Evolutionary conservation across 2,888 invertebrate species (phyloP), one percentile per base, ranked within the genome.

Genomic region (Drosophila lacicola): DNA sequence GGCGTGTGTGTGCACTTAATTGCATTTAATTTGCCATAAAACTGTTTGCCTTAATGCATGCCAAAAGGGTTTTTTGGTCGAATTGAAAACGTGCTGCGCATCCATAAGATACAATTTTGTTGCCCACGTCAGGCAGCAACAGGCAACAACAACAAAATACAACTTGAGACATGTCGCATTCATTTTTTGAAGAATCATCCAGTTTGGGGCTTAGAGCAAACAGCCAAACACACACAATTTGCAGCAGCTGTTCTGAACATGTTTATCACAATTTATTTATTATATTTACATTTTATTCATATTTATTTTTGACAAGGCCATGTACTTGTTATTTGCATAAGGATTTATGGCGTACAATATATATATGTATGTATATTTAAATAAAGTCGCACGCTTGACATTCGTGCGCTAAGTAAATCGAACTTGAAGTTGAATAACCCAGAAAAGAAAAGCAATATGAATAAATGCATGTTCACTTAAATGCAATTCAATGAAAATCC

Each of bases 1-100:
- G 25, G 25, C 17, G 25, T 6, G 10, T 34, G 34, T 49, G 33
- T 73, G 69, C 71, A 75, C 80, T 73, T 86, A 86, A 83, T 86
- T 86, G 79, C 84, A 77, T 77, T 86, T 86, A 84, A 86, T 86
- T 88, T 74, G 78, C 74, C 78, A 87, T 87, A 63, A 84, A 82
- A 78, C 60, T 55, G 73, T 80, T 67, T 63, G 63, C 63, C 56
- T 54, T 53, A 75, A 67, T 77, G 78, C 74, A 75, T 83, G 68
- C 66, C 74, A 72, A 84, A 81, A 87, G 70, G 88, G 74, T 78
- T 84, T 64, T 34, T 42, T 45, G 45, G 33, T 39, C 47, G 36
- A 83, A 89, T 75, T 81, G 84, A 78, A 81, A 69, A 85, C 85
- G 85, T 85, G 85, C 74, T 57, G 45, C 41, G 85, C 81, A 83